Percentiles rank a stretch among this genome's conserved stretches.
These are phyloP conservation scores for Gymnoscelis rufifasciata DNA, from an alignment of 2,888 invertebrate genomes.

Conservation along the genomic window DNA sequence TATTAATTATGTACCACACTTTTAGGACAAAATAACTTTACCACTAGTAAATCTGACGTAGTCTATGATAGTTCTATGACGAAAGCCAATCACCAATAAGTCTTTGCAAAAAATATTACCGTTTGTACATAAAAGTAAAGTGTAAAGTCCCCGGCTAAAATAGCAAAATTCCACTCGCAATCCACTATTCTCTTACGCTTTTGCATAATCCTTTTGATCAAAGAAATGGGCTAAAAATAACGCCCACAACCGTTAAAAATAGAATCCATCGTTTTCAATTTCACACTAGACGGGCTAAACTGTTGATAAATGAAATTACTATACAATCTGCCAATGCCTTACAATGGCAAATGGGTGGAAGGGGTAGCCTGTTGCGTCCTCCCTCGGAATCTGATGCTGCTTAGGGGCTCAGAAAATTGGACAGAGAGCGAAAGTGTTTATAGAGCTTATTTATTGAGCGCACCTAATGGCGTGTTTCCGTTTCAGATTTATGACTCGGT, in stretches of 20 bases:
- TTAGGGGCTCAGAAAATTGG: constrained; percentile 42
- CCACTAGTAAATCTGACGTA: too few relatives aligned
- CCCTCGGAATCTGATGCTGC: constrained; percentile 5
- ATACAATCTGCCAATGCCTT: constrained; percentile 7
- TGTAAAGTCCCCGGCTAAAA: too few relatives aligned
- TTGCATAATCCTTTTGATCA: too few relatives aligned
- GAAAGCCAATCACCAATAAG: too few relatives aligned
- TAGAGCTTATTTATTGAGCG: constrained; percentile 15
- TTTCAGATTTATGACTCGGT: constrained; percentile 9
- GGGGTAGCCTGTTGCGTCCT: constrained; percentile 14
- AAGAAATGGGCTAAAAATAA: not conserved
- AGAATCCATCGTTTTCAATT: constrained; percentile 1
- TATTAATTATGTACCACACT: too few relatives aligned
- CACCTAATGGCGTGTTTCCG: constrained; percentile 10
- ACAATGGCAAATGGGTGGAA: constrained; percentile 1
- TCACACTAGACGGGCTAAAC: constrained; percentile 1
- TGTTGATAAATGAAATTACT: constrained; percentile 7
- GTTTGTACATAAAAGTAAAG: too few relatives aligned
- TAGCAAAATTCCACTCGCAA: too few relatives aligned
- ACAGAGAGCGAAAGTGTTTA: constrained; percentile 24
- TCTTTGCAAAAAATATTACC: too few relatives aligned
- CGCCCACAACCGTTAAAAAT: not conserved
- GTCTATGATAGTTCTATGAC: too few relatives aligned
- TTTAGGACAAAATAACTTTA: too few relatives aligned
- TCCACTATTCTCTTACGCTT: too few relatives aligned